phyloP scores from a whole-genome alignment of 2,888 invertebrate species.

The Trissonchulus latispiculum region DNA sequence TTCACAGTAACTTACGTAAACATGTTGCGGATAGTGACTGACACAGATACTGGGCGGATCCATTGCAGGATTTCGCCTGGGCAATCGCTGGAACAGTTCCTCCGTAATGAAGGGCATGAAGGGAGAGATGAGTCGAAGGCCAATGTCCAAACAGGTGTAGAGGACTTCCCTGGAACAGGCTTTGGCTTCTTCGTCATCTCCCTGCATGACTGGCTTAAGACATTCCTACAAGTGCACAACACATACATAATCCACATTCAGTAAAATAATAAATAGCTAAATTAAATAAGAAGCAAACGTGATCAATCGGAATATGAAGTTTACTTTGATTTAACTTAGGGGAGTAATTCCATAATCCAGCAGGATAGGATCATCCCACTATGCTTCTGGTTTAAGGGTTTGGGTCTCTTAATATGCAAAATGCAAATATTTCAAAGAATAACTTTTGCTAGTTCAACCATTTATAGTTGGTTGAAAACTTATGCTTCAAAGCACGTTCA shows the following conservation, averaged over 20 bases:
- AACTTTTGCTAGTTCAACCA: no score
- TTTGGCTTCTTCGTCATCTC: conserved; percentile 50
- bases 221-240: conserved; percentile 63
- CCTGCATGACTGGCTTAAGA: conserved; percentile 71
- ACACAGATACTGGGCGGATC: conserved; percentile 71
- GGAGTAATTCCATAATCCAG: no score
- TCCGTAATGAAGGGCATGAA: conserved; percentile 97
- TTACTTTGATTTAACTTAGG: no score
- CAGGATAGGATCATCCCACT: no score
- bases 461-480: no score
- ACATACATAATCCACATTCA: no score
- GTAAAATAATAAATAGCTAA: background rate
- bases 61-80: conserved; percentile 47
- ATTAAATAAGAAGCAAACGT: background rate
- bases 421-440: no score
- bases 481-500: no score
- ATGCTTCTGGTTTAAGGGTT: no score
- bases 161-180: conserved; percentile 61
- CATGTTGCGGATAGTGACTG: conserved; percentile 64
- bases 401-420: no score
- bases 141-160: conserved; percentile 69
- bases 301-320: no score
- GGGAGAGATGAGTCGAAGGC: conserved; percentile 75
- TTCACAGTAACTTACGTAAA: background rate
- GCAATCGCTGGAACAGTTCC: conserved; percentile 84